Conservation (phyloP, 1,140 invertebrate genomes). For the Drosophila pectinifera region DNA sequence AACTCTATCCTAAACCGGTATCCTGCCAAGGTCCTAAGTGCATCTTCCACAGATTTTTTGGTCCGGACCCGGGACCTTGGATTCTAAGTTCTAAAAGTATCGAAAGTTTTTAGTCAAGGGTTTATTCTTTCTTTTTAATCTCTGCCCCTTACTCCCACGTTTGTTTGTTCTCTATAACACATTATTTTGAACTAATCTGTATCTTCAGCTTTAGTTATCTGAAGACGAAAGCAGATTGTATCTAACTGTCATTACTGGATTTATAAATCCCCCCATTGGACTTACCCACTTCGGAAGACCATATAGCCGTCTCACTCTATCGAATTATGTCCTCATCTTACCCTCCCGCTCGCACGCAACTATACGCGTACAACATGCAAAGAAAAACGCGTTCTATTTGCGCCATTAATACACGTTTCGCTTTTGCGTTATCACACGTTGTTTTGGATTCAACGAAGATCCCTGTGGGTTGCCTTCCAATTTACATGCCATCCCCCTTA, state of each 20-base stretch:
- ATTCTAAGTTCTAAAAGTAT: conserved; percentile 28
- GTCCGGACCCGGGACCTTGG: conserved; percentile 5
- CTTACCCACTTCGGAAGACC: background rate
- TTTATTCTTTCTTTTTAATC: background rate
- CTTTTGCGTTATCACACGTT: conserved; percentile 32
- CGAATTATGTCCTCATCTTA: background rate
- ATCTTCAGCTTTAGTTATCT: background rate
- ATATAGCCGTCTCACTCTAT: conserved; percentile 36
- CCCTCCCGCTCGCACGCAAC: conserved; percentile 27
- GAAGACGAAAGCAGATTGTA: background rate
- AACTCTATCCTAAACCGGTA: conserved; percentile 66
- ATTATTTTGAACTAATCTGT: background rate
- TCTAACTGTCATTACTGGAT: conserved; percentile 3
- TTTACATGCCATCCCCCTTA: conserved; percentile 1
- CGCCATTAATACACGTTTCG: conserved; percentile 29
- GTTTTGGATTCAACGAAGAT: conserved; percentile 25
- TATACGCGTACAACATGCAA: background rate
- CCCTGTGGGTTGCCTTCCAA: conserved; percentile 1
- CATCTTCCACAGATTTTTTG: conserved; percentile 17
- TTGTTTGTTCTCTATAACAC: background rate
- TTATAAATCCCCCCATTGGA: background rate
- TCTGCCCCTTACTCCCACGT: background rate
- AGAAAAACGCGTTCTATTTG: conserved; percentile 37
- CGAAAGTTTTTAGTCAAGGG: conserved; percentile 13
- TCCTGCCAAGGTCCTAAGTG: conserved; percentile 67